Conservation (phyloP, 64 coral and sea anemone genomes). For the Montipora efflorescens region DNA sequence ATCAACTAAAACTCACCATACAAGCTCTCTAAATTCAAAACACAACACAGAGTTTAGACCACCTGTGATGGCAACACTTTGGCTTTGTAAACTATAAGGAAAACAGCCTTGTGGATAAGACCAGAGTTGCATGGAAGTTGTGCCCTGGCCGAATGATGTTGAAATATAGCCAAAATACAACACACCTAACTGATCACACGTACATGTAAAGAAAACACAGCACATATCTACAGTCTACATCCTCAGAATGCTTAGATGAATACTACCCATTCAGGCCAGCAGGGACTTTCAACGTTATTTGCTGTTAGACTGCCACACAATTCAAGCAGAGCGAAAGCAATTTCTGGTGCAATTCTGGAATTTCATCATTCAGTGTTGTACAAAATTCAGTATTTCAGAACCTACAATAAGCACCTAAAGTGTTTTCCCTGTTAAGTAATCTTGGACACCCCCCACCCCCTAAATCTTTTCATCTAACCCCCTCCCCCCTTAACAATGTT, state of each 20-base stretch:
- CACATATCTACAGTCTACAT: background rate
- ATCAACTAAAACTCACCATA: too few relatives aligned
- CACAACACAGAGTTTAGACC: too few relatives aligned
- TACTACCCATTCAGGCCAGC: background rate
- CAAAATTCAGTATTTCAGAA: constrained; percentile 23
- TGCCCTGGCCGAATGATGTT: constrained; percentile 25
- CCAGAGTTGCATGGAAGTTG: constrained; percentile 53
- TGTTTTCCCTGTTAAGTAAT: too few relatives aligned
- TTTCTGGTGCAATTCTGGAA: background rate
- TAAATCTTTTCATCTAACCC: too few relatives aligned
- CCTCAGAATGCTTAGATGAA: background rate
- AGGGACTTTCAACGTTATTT: background rate
- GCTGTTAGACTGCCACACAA: background rate
- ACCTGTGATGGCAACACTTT: constrained; percentile 30
- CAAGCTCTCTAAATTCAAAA: too few relatives aligned
- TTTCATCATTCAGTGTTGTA: background rate
- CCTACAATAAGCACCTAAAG: background rate
- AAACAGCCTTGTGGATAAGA: constrained; percentile 31
- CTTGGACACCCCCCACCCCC: too few relatives aligned
- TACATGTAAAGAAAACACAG: constrained; percentile 4
- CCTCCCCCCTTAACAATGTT: too few relatives aligned
- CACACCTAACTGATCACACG: constrained; percentile 40
- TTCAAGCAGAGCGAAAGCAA: background rate
- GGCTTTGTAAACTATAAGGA: constrained; percentile 43
- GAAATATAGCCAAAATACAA: constrained; percentile 51